A percentile compares a stretch with the other conserved stretches of the same genome.
Evolutionary conservation across 2,113 vertebrate species (phyloP).

Genomic region (Harpagus bidentatus): DNA sequence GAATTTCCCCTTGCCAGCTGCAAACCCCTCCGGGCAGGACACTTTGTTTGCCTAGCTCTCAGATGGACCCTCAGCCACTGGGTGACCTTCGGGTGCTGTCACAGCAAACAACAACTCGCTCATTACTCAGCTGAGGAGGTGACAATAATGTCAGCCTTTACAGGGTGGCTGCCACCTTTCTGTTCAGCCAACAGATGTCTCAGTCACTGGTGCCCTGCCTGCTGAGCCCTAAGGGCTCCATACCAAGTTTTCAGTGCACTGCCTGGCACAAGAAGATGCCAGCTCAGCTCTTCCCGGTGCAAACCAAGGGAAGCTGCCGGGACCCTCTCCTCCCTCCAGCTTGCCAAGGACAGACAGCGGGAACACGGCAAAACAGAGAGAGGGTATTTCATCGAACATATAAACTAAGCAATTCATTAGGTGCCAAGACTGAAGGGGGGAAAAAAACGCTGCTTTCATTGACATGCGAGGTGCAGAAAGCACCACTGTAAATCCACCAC

Average conservation of each 20-base stretch:
- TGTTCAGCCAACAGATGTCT: not conserved
- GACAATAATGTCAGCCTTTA: not conserved
- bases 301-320: not conserved
- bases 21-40: not conserved
- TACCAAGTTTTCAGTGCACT: not conserved
- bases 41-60: not conserved
- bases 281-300: not conserved
- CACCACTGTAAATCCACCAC: not conserved
- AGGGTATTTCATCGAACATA: not conserved
- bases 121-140: not conserved
- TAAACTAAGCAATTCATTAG: not conserved
- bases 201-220: not conserved
- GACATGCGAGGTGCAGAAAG: not conserved
- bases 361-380: not conserved
- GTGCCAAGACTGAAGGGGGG: not conserved
- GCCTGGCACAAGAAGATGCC: not conserved
- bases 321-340: not conserved
- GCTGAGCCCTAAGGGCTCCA: not conserved
- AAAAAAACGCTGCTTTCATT: not conserved
- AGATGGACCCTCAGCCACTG: not conserved
- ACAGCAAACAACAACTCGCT: not conserved
- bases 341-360: not conserved
- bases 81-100: not conserved
- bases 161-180: not conserved
- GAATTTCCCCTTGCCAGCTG: not conserved